Evolutionary conservation across 1,140 invertebrate genomes (phyloP).

Genomic region (Neodiprion lecontei): DNA sequence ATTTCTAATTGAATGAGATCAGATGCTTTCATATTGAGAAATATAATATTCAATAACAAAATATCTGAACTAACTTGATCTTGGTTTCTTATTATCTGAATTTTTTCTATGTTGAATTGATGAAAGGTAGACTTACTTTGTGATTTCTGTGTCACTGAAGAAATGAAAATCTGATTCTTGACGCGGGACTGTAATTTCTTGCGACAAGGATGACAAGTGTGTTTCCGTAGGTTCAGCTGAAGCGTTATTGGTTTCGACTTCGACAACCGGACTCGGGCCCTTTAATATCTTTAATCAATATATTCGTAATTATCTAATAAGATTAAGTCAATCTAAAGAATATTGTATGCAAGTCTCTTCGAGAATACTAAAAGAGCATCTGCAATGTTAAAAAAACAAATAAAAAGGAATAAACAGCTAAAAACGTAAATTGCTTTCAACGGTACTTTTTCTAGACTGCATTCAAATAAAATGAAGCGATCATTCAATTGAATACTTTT

Average conservation of each 20-base stretch:
- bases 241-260: slow-evolving; percentile 37
- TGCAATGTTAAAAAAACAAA: slow-evolving; percentile 16
- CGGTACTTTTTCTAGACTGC: no score
- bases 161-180: slow-evolving; percentile 79
- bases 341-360: no score
- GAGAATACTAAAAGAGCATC: background rate
- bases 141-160: slow-evolving; percentile 90
- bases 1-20: slow-evolving; percentile 61
- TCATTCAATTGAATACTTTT: background rate
- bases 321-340: no score
- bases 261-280: slow-evolving; percentile 41
- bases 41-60: slow-evolving; percentile 38
- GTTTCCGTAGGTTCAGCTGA: slow-evolving; percentile 20
- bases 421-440: no score
- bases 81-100: background rate
- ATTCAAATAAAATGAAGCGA: no score
- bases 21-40: slow-evolving; percentile 36
- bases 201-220: slow-evolving; percentile 32
- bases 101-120: background rate
- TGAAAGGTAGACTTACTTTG: slow-evolving; percentile 64
- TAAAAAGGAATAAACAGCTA: no score
- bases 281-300: slow-evolving; percentile 41
- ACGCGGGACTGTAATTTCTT: slow-evolving; percentile 33
- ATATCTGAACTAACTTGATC: slow-evolving; percentile 13
- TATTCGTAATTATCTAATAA: slow-evolving; percentile 16